A percentile compares a stretch with the other conserved stretches of the same genome.
phyloP scores from a whole-genome alignment of 2,113 vertebrate genomes.

The Gymnocephalus cernua region DNA sequence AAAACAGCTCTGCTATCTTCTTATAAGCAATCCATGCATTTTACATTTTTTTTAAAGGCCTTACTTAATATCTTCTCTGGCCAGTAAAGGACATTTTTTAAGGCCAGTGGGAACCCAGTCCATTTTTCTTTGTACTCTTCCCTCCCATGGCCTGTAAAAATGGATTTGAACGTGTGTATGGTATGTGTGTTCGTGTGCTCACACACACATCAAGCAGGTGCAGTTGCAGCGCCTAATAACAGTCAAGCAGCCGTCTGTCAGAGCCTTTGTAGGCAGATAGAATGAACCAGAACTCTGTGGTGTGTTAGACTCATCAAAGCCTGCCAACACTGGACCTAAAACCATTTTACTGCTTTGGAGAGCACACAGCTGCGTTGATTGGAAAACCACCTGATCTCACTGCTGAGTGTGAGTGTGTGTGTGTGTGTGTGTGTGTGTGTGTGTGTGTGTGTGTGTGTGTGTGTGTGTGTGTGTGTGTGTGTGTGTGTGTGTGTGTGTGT shows the following conservation, averaged over 20 bases:
- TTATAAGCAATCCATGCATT: neutral
- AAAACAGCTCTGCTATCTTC: constrained; percentile 5
- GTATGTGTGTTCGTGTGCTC: constrained; percentile 4
- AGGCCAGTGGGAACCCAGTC: neutral
- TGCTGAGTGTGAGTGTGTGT: constrained; percentile 9
- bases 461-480: neutral
- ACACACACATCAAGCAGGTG: constrained; percentile 65
- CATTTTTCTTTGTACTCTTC: constrained; percentile 19
- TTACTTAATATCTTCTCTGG: neutral
- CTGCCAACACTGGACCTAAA: constrained; percentile 55
- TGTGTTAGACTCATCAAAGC: constrained; percentile 75
- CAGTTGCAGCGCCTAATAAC: constrained; percentile 48
- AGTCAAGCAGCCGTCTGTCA: constrained; percentile 41
- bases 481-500: too few relatives aligned
- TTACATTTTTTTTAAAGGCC: neutral
- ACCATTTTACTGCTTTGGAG: constrained; percentile 71
- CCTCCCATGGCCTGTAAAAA: neutral
- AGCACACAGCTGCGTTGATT: constrained; percentile 66
- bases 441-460: constrained; percentile 25
- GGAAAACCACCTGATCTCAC: constrained; percentile 71
- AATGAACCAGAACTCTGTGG: constrained; percentile 65
- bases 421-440: constrained; percentile 8
- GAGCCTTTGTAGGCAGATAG: constrained; percentile 69
- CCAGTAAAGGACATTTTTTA: constrained; percentile 5
- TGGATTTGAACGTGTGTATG: constrained; percentile 8